Conservation (phyloP, 2,113 vertebrate genomes). For the Trematomus loennbergii region DNA sequence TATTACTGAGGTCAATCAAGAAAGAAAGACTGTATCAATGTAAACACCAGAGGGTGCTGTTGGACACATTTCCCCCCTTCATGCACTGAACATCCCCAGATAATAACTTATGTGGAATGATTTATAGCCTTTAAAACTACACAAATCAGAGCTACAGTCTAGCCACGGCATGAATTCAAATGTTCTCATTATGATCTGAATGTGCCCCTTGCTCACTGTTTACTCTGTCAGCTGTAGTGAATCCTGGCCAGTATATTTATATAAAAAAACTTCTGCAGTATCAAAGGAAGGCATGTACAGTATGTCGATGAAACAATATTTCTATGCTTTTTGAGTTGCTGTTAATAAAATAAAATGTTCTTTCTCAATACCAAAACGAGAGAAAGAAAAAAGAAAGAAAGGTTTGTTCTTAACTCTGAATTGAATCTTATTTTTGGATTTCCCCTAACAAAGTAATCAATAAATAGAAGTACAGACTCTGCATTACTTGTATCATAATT, state of each 20-base stretch:
- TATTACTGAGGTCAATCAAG: conserved; percentile 10
- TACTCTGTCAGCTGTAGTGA: not conserved
- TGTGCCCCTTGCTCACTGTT: conserved; percentile 12
- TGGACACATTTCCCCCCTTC: not conserved
- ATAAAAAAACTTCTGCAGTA: not conserved
- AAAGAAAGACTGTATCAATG: conserved; percentile 1
- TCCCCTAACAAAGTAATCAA: conserved; percentile 6
- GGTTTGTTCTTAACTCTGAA: not conserved
- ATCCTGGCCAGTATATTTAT: conserved; percentile 7
- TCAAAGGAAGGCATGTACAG: not conserved
- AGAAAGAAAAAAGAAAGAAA: conserved; percentile 23
- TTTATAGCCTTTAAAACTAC: conserved; percentile 25
- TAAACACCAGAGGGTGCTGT: conserved; percentile 64
- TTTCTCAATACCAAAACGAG: conserved; percentile 1
- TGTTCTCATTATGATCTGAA: conserved; percentile 21
- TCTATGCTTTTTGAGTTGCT: not conserved
- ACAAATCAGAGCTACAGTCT: not conserved
- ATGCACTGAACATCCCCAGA: not conserved
- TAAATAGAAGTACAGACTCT: conserved; percentile 33
- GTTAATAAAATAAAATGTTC: conserved; percentile 3
- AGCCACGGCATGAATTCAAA: conserved; percentile 15
- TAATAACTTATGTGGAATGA: conserved; percentile 20
- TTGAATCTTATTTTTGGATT: not conserved
- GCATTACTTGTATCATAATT: conserved; percentile 8
- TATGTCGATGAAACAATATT: not conserved